phyloP scores from a whole-genome alignment of 2,797 vertebrate species.

The Pipistrellus pygmaeus region DNA sequence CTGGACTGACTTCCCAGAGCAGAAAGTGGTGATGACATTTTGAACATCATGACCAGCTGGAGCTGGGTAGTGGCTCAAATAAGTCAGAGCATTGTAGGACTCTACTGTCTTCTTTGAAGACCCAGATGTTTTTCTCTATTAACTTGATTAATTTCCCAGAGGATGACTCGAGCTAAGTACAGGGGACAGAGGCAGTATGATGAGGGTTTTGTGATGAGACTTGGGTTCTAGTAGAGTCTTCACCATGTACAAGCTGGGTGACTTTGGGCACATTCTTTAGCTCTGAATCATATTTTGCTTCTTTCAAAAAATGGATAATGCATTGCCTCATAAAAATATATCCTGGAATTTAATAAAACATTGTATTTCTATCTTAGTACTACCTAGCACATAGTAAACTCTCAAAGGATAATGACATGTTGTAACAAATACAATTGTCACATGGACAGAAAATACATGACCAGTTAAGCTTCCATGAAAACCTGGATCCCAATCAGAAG shows the following conservation, averaged over 20 bases:
- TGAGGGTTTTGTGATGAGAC: not conserved
- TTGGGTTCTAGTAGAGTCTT: not conserved
- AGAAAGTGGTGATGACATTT: not conserved
- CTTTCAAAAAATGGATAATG: not conserved
- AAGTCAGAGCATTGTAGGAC: not conserved
- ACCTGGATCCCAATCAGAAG: not conserved
- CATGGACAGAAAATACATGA: not conserved
- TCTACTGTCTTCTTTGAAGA: not conserved
- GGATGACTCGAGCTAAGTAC: not conserved
- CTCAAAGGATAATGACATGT: not conserved
- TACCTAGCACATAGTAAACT: not conserved
- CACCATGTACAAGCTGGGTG: not conserved
- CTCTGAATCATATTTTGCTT: not conserved
- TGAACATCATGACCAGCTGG: not conserved
- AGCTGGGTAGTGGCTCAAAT: not conserved
- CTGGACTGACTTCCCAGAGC: not conserved
- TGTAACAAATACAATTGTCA: not conserved
- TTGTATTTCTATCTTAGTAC: not conserved
- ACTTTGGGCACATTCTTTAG: not conserved
- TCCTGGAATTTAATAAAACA: not conserved
- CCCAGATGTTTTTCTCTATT: not conserved
- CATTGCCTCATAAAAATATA: not conserved
- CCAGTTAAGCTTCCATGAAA: not conserved
- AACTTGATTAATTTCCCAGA: not conserved
- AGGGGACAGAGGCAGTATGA: not conserved